Conservation (phyloP, 2,797 vertebrate species). For the Apogon hyalosoma region DNA sequence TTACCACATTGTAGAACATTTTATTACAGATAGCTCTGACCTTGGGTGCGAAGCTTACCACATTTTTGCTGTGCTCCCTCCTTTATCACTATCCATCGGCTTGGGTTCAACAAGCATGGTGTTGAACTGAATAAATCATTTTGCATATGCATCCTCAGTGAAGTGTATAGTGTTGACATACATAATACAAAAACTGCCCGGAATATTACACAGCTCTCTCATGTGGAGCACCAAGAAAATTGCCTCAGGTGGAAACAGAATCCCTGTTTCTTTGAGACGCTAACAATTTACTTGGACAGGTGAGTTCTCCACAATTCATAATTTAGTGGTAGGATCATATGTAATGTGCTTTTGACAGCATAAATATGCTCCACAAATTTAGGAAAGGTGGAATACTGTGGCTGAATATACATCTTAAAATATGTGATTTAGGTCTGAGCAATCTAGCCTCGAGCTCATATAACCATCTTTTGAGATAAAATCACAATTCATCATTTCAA, state of each 20-base stretch:
- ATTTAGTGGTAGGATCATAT: conserved; percentile 20
- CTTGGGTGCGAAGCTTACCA: conserved; percentile 34
- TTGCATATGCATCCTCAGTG: conserved; percentile 47
- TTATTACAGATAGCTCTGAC: conserved; percentile 38
- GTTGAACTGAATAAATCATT: conserved; percentile 65
- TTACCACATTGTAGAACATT: conserved; percentile 21
- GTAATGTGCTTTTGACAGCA: conserved; percentile 31
- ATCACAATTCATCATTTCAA: too few relatives aligned
- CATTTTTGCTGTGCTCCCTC: conserved; percentile 31
- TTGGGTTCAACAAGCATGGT: conserved; percentile 45
- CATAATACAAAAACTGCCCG: conserved; percentile 33
- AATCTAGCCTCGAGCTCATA: too few relatives aligned
- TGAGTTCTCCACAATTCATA: conserved; percentile 20
- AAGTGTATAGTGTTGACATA: conserved; percentile 55
- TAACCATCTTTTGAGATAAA: too few relatives aligned
- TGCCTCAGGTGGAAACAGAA: conserved; percentile 38
- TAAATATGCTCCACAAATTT: not conserved
- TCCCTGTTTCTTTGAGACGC: conserved; percentile 16
- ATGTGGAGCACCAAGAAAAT: conserved; percentile 41
- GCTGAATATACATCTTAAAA: too few relatives aligned
- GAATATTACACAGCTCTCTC: conserved; percentile 53
- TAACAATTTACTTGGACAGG: conserved; percentile 28
- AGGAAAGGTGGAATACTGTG: not conserved
- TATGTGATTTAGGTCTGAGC: too few relatives aligned
- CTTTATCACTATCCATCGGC: conserved; percentile 38